Percentiles rank a stretch among this genome's conserved stretches.
Evolutionary conservation across 1,140 invertebrate species (phyloP).

Genomic region (Anastrepha obliqua): DNA sequence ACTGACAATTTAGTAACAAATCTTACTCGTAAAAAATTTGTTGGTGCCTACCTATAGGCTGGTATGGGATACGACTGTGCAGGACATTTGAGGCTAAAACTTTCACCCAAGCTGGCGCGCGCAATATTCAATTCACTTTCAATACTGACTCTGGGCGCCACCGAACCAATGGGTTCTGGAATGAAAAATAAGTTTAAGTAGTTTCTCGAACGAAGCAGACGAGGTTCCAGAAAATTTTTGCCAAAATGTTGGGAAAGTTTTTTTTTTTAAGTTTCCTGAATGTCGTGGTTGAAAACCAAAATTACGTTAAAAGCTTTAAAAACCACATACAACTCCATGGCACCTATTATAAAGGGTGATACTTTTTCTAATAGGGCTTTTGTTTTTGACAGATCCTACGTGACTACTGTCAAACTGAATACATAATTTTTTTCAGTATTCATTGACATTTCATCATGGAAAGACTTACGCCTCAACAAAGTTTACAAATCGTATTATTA

Average conservation of each 20-base stretch:
- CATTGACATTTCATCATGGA: too few relatives aligned
- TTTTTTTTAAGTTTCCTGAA: not conserved
- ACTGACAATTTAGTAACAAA: too few relatives aligned
- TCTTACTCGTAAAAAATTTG: not conserved
- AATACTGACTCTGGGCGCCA: conserved; percentile 84
- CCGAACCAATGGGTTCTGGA: conserved; percentile 85
- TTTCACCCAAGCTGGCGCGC: conserved; percentile 67
- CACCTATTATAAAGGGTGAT: not conserved
- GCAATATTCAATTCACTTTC: conserved; percentile 83
- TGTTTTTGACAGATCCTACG: too few relatives aligned
- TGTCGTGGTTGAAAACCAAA: too few relatives aligned
- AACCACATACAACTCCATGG: not conserved
- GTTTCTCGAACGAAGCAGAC: not conserved
- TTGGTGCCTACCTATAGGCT: conserved; percentile 76
- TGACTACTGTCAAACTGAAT: too few relatives aligned
- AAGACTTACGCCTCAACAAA: too few relatives aligned
- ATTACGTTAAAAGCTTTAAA: not conserved
- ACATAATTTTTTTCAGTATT: too few relatives aligned
- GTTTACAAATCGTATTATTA: too few relatives aligned
- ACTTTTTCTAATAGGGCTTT: too few relatives aligned
- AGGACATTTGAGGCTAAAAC: conserved; percentile 78
- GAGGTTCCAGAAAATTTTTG: not conserved
- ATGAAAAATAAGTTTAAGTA: conserved; percentile 54
- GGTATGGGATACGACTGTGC: conserved; percentile 81
- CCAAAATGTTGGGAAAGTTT: conserved; percentile 7